Conservation (phyloP, 92 coral and sea anemone species). For the Paramuricea clavata region DNA sequence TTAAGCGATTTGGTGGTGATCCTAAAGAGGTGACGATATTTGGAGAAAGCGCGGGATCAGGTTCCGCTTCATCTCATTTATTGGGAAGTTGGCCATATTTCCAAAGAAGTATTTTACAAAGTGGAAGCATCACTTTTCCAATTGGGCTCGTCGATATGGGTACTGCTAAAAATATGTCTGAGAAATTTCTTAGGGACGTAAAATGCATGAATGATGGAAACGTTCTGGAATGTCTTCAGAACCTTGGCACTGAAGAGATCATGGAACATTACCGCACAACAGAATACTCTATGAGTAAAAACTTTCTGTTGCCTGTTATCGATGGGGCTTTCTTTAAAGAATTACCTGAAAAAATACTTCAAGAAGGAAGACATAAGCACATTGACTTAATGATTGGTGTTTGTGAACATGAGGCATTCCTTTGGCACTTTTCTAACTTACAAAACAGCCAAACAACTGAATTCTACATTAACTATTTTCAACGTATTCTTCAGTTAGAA, state of each 20-base stretch:
- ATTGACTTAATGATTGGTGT: not conserved
- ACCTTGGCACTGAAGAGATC: not conserved
- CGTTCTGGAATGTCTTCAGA: not conserved
- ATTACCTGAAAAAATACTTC: not conserved
- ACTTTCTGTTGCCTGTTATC: not conserved
- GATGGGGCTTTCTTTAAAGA: not conserved
- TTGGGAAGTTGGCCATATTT: not conserved
- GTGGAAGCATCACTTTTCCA: not conserved
- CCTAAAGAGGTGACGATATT: not conserved
- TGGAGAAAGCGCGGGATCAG: not conserved
- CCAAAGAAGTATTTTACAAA: not conserved
- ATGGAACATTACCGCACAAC: not conserved
- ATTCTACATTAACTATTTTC: not conserved
- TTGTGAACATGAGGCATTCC: not conserved
- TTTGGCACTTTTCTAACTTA: not conserved
- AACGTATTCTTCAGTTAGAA: not conserved
- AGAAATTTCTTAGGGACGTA: not conserved
- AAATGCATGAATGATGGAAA: not conserved
- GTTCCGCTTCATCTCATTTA: not conserved
- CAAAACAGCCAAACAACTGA: not conserved
- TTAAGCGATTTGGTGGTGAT: not conserved
- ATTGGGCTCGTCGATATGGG: not conserved
- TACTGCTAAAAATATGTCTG: not conserved
- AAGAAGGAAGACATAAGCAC: not conserved
- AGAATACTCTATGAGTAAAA: not conserved